phyloP scores from a whole-genome alignment of 1,140 invertebrate genomes.

The Venturia canescens region DNA sequence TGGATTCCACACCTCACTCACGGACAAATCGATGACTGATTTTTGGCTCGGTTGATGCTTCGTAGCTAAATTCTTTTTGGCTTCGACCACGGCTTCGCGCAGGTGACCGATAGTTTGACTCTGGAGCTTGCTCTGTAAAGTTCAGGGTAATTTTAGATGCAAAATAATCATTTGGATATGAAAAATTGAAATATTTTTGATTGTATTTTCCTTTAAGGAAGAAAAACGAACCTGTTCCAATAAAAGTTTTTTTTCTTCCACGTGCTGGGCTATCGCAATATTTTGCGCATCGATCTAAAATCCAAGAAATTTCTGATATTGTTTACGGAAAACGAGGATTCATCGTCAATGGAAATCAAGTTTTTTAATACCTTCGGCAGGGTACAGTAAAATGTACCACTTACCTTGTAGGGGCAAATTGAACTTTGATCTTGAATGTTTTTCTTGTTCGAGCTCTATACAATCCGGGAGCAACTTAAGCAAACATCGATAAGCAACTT shows the following conservation, averaged over 20 bases:
- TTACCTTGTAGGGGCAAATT: conserved; percentile 19
- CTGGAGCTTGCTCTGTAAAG: conserved; percentile 70
- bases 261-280: conserved; percentile 60
- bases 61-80: conserved; percentile 67
- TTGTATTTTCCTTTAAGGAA: no score
- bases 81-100: conserved; percentile 71
- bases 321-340: not conserved
- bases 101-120: conserved; percentile 73
- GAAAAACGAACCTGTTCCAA: conserved; percentile 64
- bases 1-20: conserved; percentile 72
- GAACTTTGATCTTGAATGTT: conserved; percentile 8
- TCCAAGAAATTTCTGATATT: conserved; percentile 28
- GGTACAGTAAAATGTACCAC: conserved; percentile 28
- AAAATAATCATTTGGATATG: no score
- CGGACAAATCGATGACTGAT: conserved; percentile 64
- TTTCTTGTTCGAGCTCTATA: not conserved
- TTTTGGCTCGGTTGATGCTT: conserved; percentile 67
- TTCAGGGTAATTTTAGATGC: not conserved
- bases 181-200: no score
- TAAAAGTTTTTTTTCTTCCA: conserved; percentile 69
- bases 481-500: not conserved
- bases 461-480: not conserved
- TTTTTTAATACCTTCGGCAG: conserved; percentile 16
- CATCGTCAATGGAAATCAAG: not conserved
- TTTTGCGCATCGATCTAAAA: conserved; percentile 69